Base-by-base conservation (phyloP, 1,140 invertebrate species). In the Cylas formicarius region DNA sequence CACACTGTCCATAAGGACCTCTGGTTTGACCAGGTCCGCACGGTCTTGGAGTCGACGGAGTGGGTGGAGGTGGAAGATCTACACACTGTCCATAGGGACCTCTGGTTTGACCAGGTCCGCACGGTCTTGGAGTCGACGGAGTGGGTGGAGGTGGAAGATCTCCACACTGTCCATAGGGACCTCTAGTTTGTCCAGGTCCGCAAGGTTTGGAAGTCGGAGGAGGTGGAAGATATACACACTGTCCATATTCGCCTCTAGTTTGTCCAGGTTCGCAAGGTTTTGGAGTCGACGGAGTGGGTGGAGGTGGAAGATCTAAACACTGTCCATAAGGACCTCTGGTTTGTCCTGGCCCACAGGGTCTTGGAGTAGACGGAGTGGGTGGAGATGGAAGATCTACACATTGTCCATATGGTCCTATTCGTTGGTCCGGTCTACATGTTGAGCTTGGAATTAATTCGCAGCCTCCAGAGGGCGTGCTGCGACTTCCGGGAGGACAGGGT, bases 391-490 rank as follows among this genome's bases (percentile, higher is more conserved):
- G 26, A 21, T 29, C 13, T 2, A 45, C 38, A 27, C 52, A 56
- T 4, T 20, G n/a, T 19, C 54, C 54, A 35, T 54, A 43, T 4
- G 49, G 44, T 36, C 29, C 26, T 26, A n/a, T 24, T 9, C 24
- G 27, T 29, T 32, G 31, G 14, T 40, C 49, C 4, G 53, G 48
- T 14, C 57, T 54, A 35, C 48, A 50, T 17, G 36, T 19, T 34
- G 23, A 17, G n/a, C n/a, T n/a, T n/a, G n/a, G n/a, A n/a, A n/a
- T n/a, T n/a, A n/a, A n/a, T 13, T 36, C 20, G 21, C 43, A 44
- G 10, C 2, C 19, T 29, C 32, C 33, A 11, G 17, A 28, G 8
- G 49, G 36, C 23, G 44, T 52, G 23, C 36, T 27, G 16, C 20
- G 28, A 23, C 40, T 34, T 13, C 45, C 45, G 16, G 35, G 29